These are phyloP conservation scores for Ectemnius continuus DNA, from an alignment of 2,888 invertebrate genomes.

Conservation along the genomic window DNA sequence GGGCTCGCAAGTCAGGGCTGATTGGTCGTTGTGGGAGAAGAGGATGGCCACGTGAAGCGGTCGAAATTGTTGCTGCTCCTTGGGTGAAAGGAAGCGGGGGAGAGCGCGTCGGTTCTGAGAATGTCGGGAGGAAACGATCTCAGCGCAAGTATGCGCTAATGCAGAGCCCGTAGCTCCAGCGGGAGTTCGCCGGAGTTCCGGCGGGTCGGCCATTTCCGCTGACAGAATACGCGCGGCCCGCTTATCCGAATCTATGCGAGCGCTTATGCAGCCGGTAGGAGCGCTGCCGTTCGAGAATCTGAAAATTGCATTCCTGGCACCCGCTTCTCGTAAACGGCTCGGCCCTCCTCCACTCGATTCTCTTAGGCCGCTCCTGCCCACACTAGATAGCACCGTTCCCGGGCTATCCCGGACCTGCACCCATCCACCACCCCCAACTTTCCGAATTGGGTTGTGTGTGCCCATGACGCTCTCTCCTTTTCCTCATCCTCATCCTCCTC, in stretches of 20 bases:
- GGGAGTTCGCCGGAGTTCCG: slow-evolving; percentile 61
- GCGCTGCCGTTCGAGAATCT: slow-evolving; percentile 66
- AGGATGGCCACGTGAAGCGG: slow-evolving; percentile 57
- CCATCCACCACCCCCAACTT: slow-evolving; percentile 31
- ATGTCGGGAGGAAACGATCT: slow-evolving; percentile 50
- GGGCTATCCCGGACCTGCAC: slow-evolving; percentile 1
- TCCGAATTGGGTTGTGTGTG: slow-evolving; percentile 53
- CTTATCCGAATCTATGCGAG: slow-evolving; percentile 18
- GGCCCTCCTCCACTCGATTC: slow-evolving; percentile 34
- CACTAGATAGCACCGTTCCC: no score
- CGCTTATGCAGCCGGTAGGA: slow-evolving; percentile 30
- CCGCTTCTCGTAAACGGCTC: slow-evolving; percentile 33
- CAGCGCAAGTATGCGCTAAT: slow-evolving; percentile 70
- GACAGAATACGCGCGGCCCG: slow-evolving; percentile 65
- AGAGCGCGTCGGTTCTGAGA: slow-evolving; percentile 52
- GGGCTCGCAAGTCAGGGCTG: neutral
- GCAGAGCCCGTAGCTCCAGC: slow-evolving; percentile 70
- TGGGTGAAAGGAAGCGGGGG: slow-evolving; percentile 32
- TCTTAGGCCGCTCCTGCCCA: slow-evolving; percentile 37
- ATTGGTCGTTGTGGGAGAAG: slow-evolving; percentile 10
- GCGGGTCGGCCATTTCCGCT: slow-evolving; percentile 52
- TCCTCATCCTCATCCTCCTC: neutral
- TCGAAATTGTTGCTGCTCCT: slow-evolving; percentile 53
- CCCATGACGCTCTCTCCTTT: neutral
- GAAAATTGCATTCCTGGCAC: slow-evolving; percentile 73